These are phyloP conservation scores for Aporrectodea caliginosa DNA, from an alignment of 1,140 invertebrate species.

Conservation along the genomic window DNA sequence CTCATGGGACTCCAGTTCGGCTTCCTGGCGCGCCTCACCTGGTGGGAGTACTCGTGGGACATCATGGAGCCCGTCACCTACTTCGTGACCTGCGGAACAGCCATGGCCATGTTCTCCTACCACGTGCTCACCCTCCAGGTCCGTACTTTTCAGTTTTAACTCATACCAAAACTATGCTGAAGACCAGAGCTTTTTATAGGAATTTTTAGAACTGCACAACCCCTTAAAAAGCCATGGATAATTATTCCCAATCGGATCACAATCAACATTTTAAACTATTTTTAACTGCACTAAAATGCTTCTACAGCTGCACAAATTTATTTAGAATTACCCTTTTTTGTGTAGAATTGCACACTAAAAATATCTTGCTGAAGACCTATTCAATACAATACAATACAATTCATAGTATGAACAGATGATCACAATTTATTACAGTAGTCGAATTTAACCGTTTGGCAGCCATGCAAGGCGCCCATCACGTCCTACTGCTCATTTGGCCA, in stretches of 20 bases:
- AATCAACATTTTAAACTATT: background rate
- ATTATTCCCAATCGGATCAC: background rate
- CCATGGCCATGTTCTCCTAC: constrained; percentile 94
- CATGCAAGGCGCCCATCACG: too few species aligned
- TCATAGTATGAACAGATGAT: too few species aligned
- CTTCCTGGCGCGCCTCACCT: constrained; percentile 88
- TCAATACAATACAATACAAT: background rate
- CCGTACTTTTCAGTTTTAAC: constrained; percentile 56
- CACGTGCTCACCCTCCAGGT: constrained; percentile 94
- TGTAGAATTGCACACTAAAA: too few species aligned
- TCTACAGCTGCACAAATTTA: too few species aligned
- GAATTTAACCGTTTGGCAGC: too few species aligned
- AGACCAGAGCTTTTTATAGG: background rate
- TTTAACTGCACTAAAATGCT: too few species aligned
- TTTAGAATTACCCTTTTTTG: too few species aligned
- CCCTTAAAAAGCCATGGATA: background rate
- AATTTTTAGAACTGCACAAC: background rate
- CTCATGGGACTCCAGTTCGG: constrained; percentile 97
- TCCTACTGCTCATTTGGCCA: too few species aligned
- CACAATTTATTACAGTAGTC: too few species aligned
- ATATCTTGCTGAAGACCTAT: background rate
- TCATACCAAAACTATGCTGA: background rate
- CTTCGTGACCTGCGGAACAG: constrained; percentile 96
- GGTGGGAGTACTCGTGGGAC: constrained; percentile 99
- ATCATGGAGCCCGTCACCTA: constrained; percentile 99